Base-by-base conservation (phyloP, 2,888 invertebrate genomes). In the Parthenolecanium corni region DNA sequence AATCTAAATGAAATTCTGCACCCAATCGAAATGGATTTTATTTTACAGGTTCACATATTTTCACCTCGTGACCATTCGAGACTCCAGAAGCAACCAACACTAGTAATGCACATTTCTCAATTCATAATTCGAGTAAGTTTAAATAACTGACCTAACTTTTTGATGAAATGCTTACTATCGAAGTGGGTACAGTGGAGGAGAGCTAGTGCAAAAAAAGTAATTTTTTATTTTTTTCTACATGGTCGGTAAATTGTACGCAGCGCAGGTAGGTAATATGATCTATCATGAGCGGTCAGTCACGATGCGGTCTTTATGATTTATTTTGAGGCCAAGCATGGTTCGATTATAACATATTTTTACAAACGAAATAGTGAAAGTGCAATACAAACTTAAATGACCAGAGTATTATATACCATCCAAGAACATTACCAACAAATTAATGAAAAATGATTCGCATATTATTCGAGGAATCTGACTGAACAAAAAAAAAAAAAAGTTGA, bases 301-400 rank as follows among this genome's bases (percentile, higher is more conserved):
- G 57, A 57, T 42, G 57, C 25, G 46, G 57, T 47, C 40, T 57
- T 57, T 47, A 57, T 57, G 57, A 57, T 57, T 57, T 57, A 57
- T 57, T 42, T 47, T 20, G 46, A 44, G 46, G 44, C 25, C 44
- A 36, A 31, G 5, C 31, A 31, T 9, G 4, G 31, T 9, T 31
- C 31, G 31, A 31, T 31, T 31, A 31, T 31, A 31, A 31, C 31
- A 31, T 31, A 31, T 31, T 31, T 31, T 31, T 31, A 6, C 4
- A 31, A 31, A 31, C 31, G 31, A 31, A 31, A 31, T 31, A 31
- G 31, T 31, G 31, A 31, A 31, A 31, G 31, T 31, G 31, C 31
- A 31, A 31, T 31, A 31, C 9, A 31, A 9, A 9, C 31, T 31
- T 31, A 31, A 31, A 31, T 31, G 31, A 31, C 31, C 31, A 31